phyloP scores from a whole-genome alignment of 2,888 invertebrate genomes.

The Rhingia rostrata region DNA sequence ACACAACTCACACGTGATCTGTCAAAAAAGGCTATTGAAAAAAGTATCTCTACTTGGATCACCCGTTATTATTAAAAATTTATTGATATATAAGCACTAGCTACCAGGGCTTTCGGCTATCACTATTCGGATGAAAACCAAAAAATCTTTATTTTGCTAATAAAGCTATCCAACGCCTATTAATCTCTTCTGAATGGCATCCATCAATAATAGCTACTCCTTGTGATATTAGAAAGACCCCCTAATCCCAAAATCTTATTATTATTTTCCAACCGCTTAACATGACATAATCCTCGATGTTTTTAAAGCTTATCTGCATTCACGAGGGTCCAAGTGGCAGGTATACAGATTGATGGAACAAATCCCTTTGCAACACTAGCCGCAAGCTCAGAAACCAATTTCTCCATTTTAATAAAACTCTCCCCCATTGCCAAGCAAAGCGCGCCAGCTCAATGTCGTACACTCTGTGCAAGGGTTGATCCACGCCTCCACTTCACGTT shows the following conservation, averaged over 20 bases:
- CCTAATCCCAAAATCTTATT: slow-evolving; percentile 32
- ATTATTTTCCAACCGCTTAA: slow-evolving; percentile 31
- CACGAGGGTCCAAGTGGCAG: slow-evolving; percentile 23
- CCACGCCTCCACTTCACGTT: slow-evolving; percentile 57
- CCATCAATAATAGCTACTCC: too few species aligned
- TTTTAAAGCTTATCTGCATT: slow-evolving; percentile 30
- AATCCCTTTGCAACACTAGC: slow-evolving; percentile 37
- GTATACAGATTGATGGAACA: slow-evolving; percentile 61
- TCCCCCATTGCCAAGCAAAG: slow-evolving; percentile 22
- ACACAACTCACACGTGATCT: too few species aligned
- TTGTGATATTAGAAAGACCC: slow-evolving; percentile 1
- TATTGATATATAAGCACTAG: too few species aligned
- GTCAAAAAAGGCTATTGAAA: too few species aligned
- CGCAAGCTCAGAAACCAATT: slow-evolving; percentile 65
- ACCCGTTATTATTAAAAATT: too few species aligned
- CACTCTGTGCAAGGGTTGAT: slow-evolving; percentile 65
- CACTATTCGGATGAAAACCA: too few species aligned
- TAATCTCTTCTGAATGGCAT: too few species aligned
- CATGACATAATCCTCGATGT: slow-evolving; percentile 57
- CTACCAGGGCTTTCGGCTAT: too few species aligned
- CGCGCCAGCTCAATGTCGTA: slow-evolving; percentile 7
- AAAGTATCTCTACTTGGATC: too few species aligned
- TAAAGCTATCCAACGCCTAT: too few species aligned
- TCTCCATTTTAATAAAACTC: slow-evolving; percentile 58
- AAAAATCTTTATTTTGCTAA: too few species aligned